A percentile compares a stretch with the other conserved stretches of the same genome.
Evolutionary conservation across 2,888 invertebrate genomes (phyloP).

Genomic region (Drosophila gaucha): DNA sequence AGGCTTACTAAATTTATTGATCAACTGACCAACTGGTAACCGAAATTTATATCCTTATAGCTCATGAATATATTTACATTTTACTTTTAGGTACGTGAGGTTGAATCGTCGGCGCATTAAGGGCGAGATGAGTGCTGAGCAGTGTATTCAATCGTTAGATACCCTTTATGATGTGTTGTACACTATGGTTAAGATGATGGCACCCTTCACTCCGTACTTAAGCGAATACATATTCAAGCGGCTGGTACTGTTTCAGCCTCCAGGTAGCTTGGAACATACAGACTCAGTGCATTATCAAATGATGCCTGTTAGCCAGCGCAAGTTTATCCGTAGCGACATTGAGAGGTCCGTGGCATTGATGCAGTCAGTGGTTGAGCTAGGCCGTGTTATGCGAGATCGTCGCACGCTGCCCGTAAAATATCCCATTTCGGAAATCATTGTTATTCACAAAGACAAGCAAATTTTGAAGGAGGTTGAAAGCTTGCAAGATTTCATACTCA

Average conservation of each 20-base stretch:
- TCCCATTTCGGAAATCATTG: conserved; percentile 97
- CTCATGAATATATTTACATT: not conserved
- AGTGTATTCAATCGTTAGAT: conserved; percentile 93
- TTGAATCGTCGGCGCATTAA: conserved; percentile 98
- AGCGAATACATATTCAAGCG: conserved; percentile 98
- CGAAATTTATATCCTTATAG: rapidly evolving
- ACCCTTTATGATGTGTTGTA: conserved; percentile 95
- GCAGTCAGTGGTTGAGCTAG: conserved; percentile 98
- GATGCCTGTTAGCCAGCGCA: conserved; percentile 90
- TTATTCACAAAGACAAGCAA: conserved; percentile 93
- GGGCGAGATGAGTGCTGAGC: conserved; percentile 93
- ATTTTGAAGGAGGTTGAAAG: conserved; percentile 92
- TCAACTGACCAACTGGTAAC: conserved; percentile 96
- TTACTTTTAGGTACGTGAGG: conserved; percentile 89
- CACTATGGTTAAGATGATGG: conserved; percentile 96
- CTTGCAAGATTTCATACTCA: conserved; percentile 93
- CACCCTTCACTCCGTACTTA: conserved; percentile 98
- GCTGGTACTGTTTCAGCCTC: conserved; percentile 87
- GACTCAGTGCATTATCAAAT: conserved; percentile 96
- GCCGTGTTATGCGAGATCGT: conserved; percentile 95
- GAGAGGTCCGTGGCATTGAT: conserved; percentile 96
- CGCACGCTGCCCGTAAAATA: conserved; percentile 98
- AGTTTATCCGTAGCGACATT: conserved; percentile 92
- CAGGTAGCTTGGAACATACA: conserved; percentile 84
- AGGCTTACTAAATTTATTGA: conserved; percentile 97